These are phyloP conservation scores for Corella eumyota DNA, from an alignment of 23 tunicate species.

Conservation along the genomic window DNA sequence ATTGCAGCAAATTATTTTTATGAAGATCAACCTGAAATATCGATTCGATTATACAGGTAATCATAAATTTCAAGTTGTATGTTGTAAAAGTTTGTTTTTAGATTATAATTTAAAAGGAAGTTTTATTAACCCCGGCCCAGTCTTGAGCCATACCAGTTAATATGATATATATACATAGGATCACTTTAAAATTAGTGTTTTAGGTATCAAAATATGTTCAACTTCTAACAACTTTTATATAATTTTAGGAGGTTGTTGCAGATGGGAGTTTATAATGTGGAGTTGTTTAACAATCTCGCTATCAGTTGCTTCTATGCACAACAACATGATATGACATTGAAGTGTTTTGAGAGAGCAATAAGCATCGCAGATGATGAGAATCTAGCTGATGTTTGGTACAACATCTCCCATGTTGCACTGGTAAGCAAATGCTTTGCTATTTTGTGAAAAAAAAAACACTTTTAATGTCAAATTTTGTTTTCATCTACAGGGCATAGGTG, in stretches of 20 bases:
- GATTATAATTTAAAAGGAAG: too few species aligned
- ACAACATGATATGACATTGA: constrained; percentile 83
- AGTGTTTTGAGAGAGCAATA: constrained; percentile 83
- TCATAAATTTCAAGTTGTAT: background rate
- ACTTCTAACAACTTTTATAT: too few species aligned
- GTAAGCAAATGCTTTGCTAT: constrained; percentile 4
- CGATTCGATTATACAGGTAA: constrained; percentile 63
- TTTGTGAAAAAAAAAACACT: background rate
- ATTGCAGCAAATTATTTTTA: constrained; percentile 88
- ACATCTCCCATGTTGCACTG: constrained; percentile 81
- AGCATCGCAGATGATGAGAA: constrained; percentile 54
- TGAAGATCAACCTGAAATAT: constrained; percentile 83
- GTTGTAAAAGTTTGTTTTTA: too few species aligned
- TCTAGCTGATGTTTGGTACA: constrained; percentile 79
- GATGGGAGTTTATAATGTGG: constrained; percentile 78
- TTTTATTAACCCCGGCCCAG: too few species aligned
- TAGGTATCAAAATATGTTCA: too few species aligned
- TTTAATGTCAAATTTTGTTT: background rate
- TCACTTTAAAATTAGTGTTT: too few species aligned
- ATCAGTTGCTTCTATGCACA: constrained; percentile 88
- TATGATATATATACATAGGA: too few species aligned
- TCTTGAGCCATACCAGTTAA: too few species aligned
- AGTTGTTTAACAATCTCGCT: constrained; percentile 71
- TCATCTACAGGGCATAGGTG: constrained; percentile 54
- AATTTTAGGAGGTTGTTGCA: constrained; percentile 54